Evolutionary conservation across 1,140 invertebrate species (phyloP).

Genomic region (Zaprionus tsacasi): DNA sequence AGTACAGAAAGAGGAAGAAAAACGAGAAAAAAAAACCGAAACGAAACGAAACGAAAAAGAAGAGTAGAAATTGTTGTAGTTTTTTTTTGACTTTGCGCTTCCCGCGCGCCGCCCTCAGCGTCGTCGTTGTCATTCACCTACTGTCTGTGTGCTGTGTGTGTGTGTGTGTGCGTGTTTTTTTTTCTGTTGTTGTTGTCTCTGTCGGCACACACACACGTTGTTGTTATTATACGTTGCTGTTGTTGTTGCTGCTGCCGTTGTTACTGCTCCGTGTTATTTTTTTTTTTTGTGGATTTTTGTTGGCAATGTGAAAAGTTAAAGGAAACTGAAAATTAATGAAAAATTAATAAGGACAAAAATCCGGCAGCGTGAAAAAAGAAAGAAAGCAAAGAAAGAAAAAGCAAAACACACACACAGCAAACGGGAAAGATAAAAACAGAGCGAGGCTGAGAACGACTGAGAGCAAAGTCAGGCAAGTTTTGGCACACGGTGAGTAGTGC

Average conservation of each 20-base stretch:
- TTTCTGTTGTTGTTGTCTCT: conserved; percentile 34
- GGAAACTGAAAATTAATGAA: conserved; percentile 38
- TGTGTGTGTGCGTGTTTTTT: conserved; percentile 29
- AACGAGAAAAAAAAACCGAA: background rate
- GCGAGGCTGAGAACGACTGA: background rate
- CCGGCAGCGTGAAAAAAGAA: conserved; percentile 6
- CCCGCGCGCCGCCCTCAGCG: conserved; percentile 14
- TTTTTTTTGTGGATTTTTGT: conserved; percentile 45
- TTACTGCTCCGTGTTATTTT: conserved; percentile 1
- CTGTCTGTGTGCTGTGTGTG: background rate
- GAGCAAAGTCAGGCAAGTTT: conserved; percentile 32
- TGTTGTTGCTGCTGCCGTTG: conserved; percentile 31
- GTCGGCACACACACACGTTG: background rate
- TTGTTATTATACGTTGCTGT: conserved; percentile 17
- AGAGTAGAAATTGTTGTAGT: conserved; percentile 37
- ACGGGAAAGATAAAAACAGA: conserved; percentile 2
- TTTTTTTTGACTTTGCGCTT: conserved; percentile 38
- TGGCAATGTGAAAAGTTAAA: conserved; percentile 35
- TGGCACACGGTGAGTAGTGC: conserved; percentile 49
- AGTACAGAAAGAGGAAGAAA: conserved; percentile 30
- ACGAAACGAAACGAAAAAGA: conserved; percentile 11
- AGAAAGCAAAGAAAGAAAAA: conserved; percentile 2
- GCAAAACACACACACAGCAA: conserved; percentile 7
- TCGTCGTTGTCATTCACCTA: conserved; percentile 25
- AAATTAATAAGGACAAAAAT: conserved; percentile 48